Evolutionary conservation across 2,113 vertebrate genomes (phyloP).

Genomic region (Protobothrops flavoviridis): DNA sequence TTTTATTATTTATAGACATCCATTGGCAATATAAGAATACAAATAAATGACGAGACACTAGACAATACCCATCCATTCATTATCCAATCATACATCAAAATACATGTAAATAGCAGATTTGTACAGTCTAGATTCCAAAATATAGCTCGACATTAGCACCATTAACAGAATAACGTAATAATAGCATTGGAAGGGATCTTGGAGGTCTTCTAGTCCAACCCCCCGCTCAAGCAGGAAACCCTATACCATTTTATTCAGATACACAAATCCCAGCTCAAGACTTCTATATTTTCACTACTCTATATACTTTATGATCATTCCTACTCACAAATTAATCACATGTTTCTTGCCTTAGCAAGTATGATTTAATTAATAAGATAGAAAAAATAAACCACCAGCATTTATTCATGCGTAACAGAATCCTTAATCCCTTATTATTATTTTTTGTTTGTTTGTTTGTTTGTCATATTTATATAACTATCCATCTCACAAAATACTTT

Average conservation of each 20-base stretch:
- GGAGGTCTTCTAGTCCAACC: neutral
- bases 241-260: neutral
- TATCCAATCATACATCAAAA: neutral
- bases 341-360: neutral
- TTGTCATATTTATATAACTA: neutral
- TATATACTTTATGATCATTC: neutral
- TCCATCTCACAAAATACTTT: neutral
- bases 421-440: neutral
- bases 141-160: neutral
- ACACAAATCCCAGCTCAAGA: neutral
- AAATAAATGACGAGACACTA: neutral
- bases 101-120: neutral
- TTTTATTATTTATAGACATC: neutral
- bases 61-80: neutral
- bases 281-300: neutral
- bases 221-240: neutral
- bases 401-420: neutral
- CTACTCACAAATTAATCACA: neutral
- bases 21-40: neutral
- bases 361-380: neutral
- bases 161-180: neutral
- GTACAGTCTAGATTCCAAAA: neutral
- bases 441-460: neutral
- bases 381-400: neutral
- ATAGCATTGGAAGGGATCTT: neutral